Percentiles rank a stretch among this genome's conserved stretches.
Evolutionary conservation across 2,113 vertebrate species (phyloP).

Genomic region (Setophaga petechia): DNA sequence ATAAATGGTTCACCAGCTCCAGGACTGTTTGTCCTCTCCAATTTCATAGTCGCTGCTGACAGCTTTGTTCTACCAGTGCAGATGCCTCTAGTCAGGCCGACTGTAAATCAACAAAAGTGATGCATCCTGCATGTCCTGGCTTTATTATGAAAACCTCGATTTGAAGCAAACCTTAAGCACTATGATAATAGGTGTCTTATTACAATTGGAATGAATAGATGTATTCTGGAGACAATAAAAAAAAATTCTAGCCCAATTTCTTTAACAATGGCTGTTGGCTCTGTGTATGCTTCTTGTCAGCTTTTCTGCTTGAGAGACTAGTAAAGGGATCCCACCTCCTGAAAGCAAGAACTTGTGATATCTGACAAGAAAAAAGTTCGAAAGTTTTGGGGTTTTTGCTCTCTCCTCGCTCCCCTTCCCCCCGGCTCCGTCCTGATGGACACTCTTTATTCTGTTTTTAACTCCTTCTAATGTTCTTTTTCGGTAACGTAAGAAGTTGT

Average conservation of each 20-base stretch:
- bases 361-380: background rate
- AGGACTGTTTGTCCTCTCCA: background rate
- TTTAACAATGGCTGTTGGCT: background rate
- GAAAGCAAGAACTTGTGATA: background rate
- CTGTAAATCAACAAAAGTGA: background rate
- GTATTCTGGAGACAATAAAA: background rate
- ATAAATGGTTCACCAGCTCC: background rate
- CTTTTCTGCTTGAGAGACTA: background rate
- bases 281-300: background rate
- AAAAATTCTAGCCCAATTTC: background rate
- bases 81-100: background rate
- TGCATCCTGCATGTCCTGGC: background rate
- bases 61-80: background rate
- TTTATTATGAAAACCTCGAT: background rate
- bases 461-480: background rate
- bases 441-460: background rate
- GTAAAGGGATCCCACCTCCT: background rate
- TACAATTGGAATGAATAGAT: background rate
- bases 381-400: background rate
- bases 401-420: rapidly evolving
- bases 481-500: background rate
- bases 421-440: rapidly evolving
- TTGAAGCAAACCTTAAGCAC: background rate
- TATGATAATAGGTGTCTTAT: background rate
- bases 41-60: background rate